Evolutionary conservation across 2,113 vertebrate genomes (phyloP).

Genomic region (Triplophysa siluroides): DNA sequence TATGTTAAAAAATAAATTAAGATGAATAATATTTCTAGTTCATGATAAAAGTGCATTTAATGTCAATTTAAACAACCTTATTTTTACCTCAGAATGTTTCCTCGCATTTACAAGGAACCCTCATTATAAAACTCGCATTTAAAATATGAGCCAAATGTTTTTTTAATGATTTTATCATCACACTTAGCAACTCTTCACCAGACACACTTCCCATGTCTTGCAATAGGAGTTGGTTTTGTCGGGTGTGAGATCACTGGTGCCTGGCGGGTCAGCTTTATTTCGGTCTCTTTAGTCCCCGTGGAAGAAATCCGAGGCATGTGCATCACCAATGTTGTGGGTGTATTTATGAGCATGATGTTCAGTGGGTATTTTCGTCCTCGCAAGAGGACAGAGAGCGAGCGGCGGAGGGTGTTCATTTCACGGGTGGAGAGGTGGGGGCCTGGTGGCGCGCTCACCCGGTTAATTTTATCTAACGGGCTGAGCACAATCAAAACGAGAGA

Average conservation of each 20-base stretch:
- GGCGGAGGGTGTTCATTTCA: constrained; percentile 50
- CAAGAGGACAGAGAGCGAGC: constrained; percentile 41
- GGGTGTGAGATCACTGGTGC: constrained; percentile 39
- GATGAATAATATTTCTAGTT: too few species aligned
- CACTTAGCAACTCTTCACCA: neutral
- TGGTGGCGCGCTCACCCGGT: neutral
- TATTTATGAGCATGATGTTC: constrained; percentile 59
- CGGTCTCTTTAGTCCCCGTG: constrained; percentile 65
- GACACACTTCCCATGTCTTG: constrained; percentile 8
- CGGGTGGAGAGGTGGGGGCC: constrained; percentile 20
- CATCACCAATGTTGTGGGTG: constrained; percentile 63
- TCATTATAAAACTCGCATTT: neutral
- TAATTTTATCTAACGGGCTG: constrained; percentile 45
- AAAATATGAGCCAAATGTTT: neutral
- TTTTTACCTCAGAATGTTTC: neutral
- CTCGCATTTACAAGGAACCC: too few species aligned
- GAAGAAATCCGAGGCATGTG: constrained; percentile 72
- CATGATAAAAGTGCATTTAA: neutral
- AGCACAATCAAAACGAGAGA: constrained; percentile 41
- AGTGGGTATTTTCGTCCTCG: constrained; percentile 73
- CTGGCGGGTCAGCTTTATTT: constrained; percentile 67
- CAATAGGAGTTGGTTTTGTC: neutral
- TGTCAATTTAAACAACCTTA: too few species aligned
- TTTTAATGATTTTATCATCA: neutral
- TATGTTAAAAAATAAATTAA: too few species aligned